These are phyloP conservation scores for Sialis fuliginosa DNA, from an alignment of 2,888 invertebrate genomes.

Conservation along the genomic window DNA sequence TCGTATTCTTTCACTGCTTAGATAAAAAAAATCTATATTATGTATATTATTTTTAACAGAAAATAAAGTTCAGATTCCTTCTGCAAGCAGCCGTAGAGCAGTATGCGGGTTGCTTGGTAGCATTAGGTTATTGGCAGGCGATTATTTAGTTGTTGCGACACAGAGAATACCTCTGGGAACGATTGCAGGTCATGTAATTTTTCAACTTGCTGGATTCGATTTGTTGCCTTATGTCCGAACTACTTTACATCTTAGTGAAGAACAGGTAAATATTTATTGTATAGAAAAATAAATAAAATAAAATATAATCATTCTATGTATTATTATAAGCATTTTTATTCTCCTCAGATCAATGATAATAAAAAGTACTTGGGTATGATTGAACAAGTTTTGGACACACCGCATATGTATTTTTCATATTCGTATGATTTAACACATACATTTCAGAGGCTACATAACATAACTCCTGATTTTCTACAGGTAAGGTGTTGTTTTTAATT, in stretches of 20 bases:
- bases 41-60: slow-evolving; percentile 17
- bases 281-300: not conserved
- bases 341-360: slow-evolving; percentile 56
- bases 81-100: slow-evolving; percentile 39
- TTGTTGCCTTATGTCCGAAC: slow-evolving; percentile 75
- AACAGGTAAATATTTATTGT: slow-evolving; percentile 36
- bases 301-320: slow-evolving; percentile 1
- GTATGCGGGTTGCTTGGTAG: slow-evolving; percentile 83
- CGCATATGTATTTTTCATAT: slow-evolving; percentile 85
- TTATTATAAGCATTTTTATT: not conserved
- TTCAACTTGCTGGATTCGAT: slow-evolving; percentile 61
- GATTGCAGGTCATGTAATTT: slow-evolving; percentile 62
- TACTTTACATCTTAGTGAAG: slow-evolving; percentile 63
- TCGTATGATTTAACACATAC: slow-evolving; percentile 87
- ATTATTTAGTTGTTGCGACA: slow-evolving; percentile 78
- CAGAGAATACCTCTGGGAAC: slow-evolving; percentile 65
- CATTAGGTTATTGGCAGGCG: slow-evolving; percentile 66
- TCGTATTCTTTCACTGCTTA: not conserved
- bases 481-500: slow-evolving; percentile 20
- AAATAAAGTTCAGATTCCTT: slow-evolving; percentile 43
- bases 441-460: slow-evolving; percentile 71
- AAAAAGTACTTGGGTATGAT: slow-evolving; percentile 71
- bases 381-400: slow-evolving; percentile 61
- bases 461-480: slow-evolving; percentile 64
- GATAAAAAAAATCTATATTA: not conserved